Base-by-base conservation (phyloP, 1,140 invertebrate species). In the Tetramorium simillimum region DNA sequence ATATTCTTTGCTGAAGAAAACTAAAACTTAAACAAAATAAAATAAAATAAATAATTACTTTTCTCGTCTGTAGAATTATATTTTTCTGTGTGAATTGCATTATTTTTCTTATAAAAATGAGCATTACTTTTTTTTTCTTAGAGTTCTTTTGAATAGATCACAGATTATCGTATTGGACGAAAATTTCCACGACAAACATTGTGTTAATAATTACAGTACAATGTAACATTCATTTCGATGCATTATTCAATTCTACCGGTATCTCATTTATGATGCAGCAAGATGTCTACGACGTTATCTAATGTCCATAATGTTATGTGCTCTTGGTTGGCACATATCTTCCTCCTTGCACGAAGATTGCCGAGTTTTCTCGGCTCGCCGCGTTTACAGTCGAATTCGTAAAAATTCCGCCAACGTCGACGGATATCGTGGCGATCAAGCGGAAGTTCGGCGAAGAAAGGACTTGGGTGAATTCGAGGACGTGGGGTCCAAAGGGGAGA, bases 401-500 rank as follows among this genome's bases (percentile, higher is more conserved):
- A 72, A 82, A 58, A 77, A 80, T 89, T 69, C 76, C 21, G 43
- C 69, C 60, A 18, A 56, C 16, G 40, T 53, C 33, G 62, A 21
- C 72, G 70, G 24, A 60, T 76, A 73, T 62, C 62, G 76, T 76
- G n/a, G 87, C 63, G 65, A 81, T 76, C 87, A 18, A 28, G 75
- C 46, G 78, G 33, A 21, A 85, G 69, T 62, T 51, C 53, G 76
- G 60, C 75, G 51, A 63, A 43, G 69, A 53, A 86, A 88, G 81
- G 40, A 86, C 21, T 21, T 73, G 88, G 86, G 86, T 78, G 73
- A 86, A 92, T 86, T 75, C 49, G 75, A 60, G 60, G 80, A 70
- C 67, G 85, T 40, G 75, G 33, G 77, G 75, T 53, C 49, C 56
- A 65, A 56, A 77, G 84, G 53, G 43, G 46, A 86, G 87, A 86